Evolutionary conservation across 2,797 vertebrate species (phyloP), one percentile per base, ranked within the genome.

Genomic region (Taenioides sp.): DNA sequence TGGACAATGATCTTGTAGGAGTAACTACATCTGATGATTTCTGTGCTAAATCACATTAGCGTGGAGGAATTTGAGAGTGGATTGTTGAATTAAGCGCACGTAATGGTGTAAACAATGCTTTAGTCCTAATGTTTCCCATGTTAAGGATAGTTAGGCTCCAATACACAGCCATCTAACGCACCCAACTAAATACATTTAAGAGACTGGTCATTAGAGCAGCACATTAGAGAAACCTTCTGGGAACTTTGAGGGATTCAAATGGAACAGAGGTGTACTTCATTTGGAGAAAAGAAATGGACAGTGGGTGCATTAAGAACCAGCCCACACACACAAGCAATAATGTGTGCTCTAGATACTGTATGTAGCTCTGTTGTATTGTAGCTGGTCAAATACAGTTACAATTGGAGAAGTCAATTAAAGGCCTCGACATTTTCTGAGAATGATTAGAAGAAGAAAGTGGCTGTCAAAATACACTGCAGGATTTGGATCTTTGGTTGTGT

Each of bases 11-110:
- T 82, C 72, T 73, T 64, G 80, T 71, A 79, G 81, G 81, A 82
- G 80, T 86, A 85, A 83, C 59, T 70, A 82, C 79, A 34, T 72
- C 69, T 79, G 66, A 84, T 72, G 78, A 83, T 23, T 78, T 67
- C 71, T 61, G 22, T 47, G 43, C 76, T 77, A 73, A 88, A 78
- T 80, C 68, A 66, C 76, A 85, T 88, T 80, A 84, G 43, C 75
- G 65, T 60, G 11, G 7, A 71, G 64, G 66, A 84, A 78, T 82
- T 80, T 83, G 81, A 84, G 73, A 76, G 61, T 74, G 79, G 83
- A 83, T 75, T 55, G 65, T 67, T 80, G 66, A 84, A 75, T 83
- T 78, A 87, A 82, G 76, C 69, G 59, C 71, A 65, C 67, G 69
- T 74, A 61, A 55, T 77, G 65, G 73, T 80, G 74, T 75, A 79